Base-by-base conservation (phyloP, 2,888 invertebrate species). In the Drosophila algonquin region DNA sequence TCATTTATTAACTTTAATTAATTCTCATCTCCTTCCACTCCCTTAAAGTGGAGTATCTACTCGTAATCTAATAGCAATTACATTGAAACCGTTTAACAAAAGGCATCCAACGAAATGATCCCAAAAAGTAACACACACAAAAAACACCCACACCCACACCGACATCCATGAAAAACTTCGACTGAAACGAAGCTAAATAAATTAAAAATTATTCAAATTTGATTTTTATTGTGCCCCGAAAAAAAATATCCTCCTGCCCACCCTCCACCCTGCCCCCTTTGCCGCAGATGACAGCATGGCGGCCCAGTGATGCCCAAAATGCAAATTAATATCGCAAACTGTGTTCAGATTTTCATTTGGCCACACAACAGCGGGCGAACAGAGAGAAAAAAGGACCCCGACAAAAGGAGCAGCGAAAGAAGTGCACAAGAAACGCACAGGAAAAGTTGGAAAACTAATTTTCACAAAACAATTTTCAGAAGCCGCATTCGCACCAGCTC, bases 141-240 rank as follows among this genome's bases (percentile, higher is more conserved):
- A 48, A 51, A 30, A 56, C 56, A 45, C 16, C 47, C 6, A n/a
- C 16, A 48, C 24, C 32, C n/a, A n/a, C 14, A 12, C n/a, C 30
- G 46, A 10, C 44, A 46, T 18, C 30, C 40, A 45, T 53, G 35
- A 47, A 55, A 51, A 58, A 51, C 44, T 21, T 30, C 21, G n/a
- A 46, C 52, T 54, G 27, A 61, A 63, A 62, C 59, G 45, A 55
- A 51, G 60, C 75, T 77, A 84, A 89, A 87, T 84, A 89, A 89
- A 89, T 89, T 81, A 89, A 72, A 80, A 86, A 84, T 83, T 83
- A 81, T 84, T 80, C 65, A 89, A 89, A 89, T 84, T 87, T 87
- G 75, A 83, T 89, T 84, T 84, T 84, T 77, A 88, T 89, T 88
- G 73, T 51, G 64, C 59, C 62, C 51, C 32, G 10, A 40, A 48